Base-by-base conservation (phyloP, 1,140 invertebrate genomes). In the Aphelinus certus region DNA sequence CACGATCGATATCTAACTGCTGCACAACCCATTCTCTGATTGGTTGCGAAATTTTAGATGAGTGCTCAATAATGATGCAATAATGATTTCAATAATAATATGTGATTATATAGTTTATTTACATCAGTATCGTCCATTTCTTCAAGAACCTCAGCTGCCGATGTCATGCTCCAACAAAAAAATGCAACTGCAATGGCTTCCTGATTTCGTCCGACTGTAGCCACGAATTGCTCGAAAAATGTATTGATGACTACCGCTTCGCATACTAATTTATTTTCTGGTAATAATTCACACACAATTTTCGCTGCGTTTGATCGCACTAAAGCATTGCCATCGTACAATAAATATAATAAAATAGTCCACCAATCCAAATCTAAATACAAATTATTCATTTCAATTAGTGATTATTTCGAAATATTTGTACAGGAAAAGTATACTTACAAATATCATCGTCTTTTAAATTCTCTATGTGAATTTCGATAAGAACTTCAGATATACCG, bases 321-420 rank as follows among this genome's bases (percentile, higher is more conserved):
- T 67, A 79, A 58, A 7, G 7, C 47, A 67, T 82, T 84, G 64
- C 85, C 84, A 42, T 85, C 83, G 2, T 84, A 51, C 42, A 86
- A 64, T 63, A 85, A 79, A 69, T 83, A 77, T 3, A 86, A 73
- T 3, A 84, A 43, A 1, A 78, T 79, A n/a, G 84, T 85, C 85
- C 85, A 86, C 85, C 84, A 86, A 48, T 83, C 26, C 48, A 84
- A n/a, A n/a, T n/a, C n/a, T n/a, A n/a, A n/a, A n/a, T n/a, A n/a
- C n/a, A 47, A 46, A 49, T 66, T 53, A 7, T 51, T 66, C 7
- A 9, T 66, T 49, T 10, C 10, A 66, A 51, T 47, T 49, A 10
- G 9, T 48, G 10, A 61, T 46, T 9, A 53, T 63, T 73, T n/a
- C n/a, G n/a, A n/a, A n/a, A n/a, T n/a, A n/a, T n/a, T n/a, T n/a